Conservation (phyloP, 1,140 invertebrate genomes). For the Drosophila repletoides region DNA sequence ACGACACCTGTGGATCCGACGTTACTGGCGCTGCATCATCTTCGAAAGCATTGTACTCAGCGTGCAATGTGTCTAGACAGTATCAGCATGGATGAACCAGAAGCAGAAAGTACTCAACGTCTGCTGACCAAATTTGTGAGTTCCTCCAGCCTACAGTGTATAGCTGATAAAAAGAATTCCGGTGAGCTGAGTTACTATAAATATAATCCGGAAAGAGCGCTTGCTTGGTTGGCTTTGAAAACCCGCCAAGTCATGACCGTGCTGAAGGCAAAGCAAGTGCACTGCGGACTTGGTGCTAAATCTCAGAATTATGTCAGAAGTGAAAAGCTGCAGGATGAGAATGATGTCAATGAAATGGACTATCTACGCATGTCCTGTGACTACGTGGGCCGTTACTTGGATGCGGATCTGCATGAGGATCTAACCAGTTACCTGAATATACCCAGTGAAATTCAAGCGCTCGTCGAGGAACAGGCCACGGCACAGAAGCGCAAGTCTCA, state of each 20-base stretch:
- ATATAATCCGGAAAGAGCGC: slow-evolving; percentile 89
- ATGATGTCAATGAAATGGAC: slow-evolving; percentile 65
- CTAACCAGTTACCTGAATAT: slow-evolving; percentile 56
- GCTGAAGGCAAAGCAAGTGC: slow-evolving; percentile 87
- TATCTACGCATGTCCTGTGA: slow-evolving; percentile 72
- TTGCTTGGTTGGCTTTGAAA: slow-evolving; percentile 88
- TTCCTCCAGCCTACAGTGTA: slow-evolving; percentile 34
- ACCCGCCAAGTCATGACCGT: slow-evolving; percentile 85
- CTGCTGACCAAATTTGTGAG: slow-evolving; percentile 53
- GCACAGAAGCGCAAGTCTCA: slow-evolving; percentile 71
- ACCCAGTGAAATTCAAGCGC: slow-evolving; percentile 67
- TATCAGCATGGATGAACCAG: slow-evolving; percentile 81
- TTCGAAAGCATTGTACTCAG: slow-evolving; percentile 84
- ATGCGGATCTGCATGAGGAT: slow-evolving; percentile 58
- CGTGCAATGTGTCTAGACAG: slow-evolving; percentile 88
- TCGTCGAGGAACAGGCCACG: slow-evolving; percentile 53
- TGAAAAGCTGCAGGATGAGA: slow-evolving; percentile 83
- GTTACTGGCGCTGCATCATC: slow-evolving; percentile 86
- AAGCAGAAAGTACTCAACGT: slow-evolving; percentile 39
- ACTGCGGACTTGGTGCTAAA: slow-evolving; percentile 86
- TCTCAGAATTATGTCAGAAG: slow-evolving; percentile 89
- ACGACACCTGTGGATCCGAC: slow-evolving; percentile 89
- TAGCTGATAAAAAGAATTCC: slow-evolving; percentile 79
- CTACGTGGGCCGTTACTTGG: slow-evolving; percentile 67
- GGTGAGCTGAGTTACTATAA: slow-evolving; percentile 89